These are phyloP conservation scores for Arvicanthis niloticus DNA, from an alignment of 2,113 vertebrate species.

Conservation along the genomic window DNA sequence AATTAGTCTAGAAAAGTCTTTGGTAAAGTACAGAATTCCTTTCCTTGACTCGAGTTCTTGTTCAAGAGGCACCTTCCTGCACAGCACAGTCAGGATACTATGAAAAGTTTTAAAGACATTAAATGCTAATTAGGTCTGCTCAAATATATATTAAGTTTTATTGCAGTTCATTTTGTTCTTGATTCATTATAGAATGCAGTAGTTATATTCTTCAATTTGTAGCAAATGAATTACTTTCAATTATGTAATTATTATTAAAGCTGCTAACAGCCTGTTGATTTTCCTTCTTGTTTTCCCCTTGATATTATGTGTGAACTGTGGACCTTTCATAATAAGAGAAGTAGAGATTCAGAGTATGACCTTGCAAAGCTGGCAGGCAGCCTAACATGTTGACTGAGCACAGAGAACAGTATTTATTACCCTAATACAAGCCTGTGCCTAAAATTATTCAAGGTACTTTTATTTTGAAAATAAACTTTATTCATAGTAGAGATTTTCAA, in stretches of 20 bases:
- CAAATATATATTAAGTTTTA: constrained; percentile 66
- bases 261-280: not conserved
- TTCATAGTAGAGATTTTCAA: not conserved
- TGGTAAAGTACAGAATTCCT: constrained; percentile 45
- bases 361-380: not conserved
- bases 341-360: not conserved
- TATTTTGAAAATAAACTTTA: not conserved
- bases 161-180: constrained; percentile 71
- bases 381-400: not conserved
- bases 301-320: not conserved
- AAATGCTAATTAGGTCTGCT: constrained; percentile 68
- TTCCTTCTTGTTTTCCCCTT: not conserved
- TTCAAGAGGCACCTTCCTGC: constrained; percentile 46
- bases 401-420: not conserved
- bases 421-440: not conserved
- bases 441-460: not conserved
- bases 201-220: not conserved
- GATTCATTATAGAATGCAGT: constrained; percentile 45
- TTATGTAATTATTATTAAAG: constrained; percentile 57
- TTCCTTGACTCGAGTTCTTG: constrained; percentile 1
- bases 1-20: constrained; percentile 51
- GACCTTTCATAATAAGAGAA: not conserved
- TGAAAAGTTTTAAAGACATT: constrained; percentile 65
- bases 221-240: constrained; percentile 54
- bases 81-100: constrained; percentile 35